A percentile compares a stretch with the other conserved stretches of the same genome.
Conservation (phyloP, 2,113 vertebrate genomes). For the Sitta europaea region DNA sequence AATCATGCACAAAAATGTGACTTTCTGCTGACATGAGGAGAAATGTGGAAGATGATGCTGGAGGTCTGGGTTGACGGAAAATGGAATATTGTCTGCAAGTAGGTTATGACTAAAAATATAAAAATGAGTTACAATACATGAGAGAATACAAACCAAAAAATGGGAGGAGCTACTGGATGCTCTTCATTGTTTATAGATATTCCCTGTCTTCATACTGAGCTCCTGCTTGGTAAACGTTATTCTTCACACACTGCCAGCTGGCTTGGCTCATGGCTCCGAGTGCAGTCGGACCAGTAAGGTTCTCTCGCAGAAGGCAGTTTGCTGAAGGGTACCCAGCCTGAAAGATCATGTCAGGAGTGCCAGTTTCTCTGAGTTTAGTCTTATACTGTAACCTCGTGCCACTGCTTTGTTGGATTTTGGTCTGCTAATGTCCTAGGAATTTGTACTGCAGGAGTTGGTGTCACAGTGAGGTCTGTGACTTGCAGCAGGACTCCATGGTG, state of each 20-base stretch:
- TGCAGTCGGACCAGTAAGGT: neutral
- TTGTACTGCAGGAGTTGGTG: neutral
- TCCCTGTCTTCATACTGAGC: neutral
- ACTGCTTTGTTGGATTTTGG: neutral
- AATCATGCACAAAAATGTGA: neutral
- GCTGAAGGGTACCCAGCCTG: neutral
- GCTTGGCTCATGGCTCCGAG: rapidly evolving
- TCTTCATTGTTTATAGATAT: neutral
- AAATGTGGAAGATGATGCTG: neutral
- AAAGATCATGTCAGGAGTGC: neutral
- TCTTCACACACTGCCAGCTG: neutral
- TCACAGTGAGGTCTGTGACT: neutral
- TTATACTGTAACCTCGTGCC: neutral
- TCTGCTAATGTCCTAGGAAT: neutral
- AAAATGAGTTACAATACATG: neutral
- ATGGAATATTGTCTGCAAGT: neutral
- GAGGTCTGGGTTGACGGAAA: neutral
- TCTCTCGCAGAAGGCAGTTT: neutral
- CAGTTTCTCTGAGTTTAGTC: neutral
- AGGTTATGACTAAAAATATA: neutral
- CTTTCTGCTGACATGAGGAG: neutral
- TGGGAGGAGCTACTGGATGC: neutral
- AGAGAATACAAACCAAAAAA: neutral
- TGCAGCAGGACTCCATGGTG: neutral
- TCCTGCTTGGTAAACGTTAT: neutral